These are phyloP conservation scores for Melierax canorus DNA, from an alignment of 2,113 vertebrate species.

Conservation along the genomic window DNA sequence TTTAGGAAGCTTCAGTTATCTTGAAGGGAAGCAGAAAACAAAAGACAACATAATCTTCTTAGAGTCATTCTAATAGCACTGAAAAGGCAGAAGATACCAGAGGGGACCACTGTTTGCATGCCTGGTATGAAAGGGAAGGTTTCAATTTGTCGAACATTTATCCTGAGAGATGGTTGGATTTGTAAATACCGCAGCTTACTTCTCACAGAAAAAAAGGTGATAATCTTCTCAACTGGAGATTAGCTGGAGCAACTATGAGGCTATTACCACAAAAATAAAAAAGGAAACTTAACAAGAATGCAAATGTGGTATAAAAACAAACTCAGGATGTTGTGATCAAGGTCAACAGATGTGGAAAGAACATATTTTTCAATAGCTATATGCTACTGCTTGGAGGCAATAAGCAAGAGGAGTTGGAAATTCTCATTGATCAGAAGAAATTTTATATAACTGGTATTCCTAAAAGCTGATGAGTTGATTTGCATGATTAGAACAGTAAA, in stretches of 20 bases:
- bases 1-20: neutral
- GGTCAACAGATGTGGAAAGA: neutral
- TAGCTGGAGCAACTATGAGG: neutral
- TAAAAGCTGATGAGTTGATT: neutral
- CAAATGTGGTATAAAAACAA: neutral
- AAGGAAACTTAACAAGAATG: neutral
- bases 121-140: neutral
- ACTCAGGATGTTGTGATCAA: neutral
- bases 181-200: neutral
- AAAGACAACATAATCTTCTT: constrained; percentile 16
- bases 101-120: neutral
- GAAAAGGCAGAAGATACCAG: neutral
- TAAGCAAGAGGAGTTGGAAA: neutral
- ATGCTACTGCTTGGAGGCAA: neutral
- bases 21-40: neutral
- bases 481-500: constrained; percentile 4
- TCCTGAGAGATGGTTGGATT: neutral
- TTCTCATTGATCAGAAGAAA: constrained; percentile 12
- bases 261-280: neutral
- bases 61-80: neutral
- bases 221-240: constrained; percentile 19
- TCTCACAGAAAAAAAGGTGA: neutral
- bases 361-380: neutral
- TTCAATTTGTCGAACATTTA: neutral
- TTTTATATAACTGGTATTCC: neutral